Evolutionary conservation across 1,140 invertebrate species (phyloP).

Genomic region (Ylistrum balloti): DNA sequence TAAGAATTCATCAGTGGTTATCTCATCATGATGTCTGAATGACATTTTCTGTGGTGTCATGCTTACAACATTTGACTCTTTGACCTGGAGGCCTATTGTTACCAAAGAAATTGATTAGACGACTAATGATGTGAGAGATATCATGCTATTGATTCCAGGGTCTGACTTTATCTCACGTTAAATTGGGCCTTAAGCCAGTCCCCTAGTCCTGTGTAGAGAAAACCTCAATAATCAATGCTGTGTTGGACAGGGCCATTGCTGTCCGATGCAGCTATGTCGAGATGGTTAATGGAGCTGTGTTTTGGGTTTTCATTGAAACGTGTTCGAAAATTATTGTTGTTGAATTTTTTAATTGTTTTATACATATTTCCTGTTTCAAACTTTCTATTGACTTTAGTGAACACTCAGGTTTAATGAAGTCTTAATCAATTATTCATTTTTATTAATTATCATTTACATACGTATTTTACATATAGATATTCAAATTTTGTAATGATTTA

Average conservation of each 20-base stretch:
- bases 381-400: too few relatives aligned
- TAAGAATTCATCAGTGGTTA: not conserved
- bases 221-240: not conserved
- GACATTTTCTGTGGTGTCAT: not conserved
- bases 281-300: too few relatives aligned
- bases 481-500: too few relatives aligned
- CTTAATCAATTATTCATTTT: too few relatives aligned
- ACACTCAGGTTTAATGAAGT: too few relatives aligned
- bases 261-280: not conserved
- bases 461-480: too few relatives aligned
- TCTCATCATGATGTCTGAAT: not conserved
- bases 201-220: not conserved
- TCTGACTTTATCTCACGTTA: not conserved
- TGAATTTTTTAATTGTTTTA: too few relatives aligned
- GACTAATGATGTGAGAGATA: not conserved
- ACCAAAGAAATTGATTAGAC: not conserved
- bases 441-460: too few relatives aligned
- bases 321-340: too few relatives aligned
- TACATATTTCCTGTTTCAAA: too few relatives aligned
- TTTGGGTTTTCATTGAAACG: too few relatives aligned
- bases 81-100: not conserved
- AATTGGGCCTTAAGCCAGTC: not conserved
- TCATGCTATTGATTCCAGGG: not conserved
- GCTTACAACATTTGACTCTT: not conserved
- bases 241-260: not conserved